Percentiles rank a stretch among this genome's conserved stretches.
Conservation (phyloP, 2,113 vertebrate species). For the Neoarius graeffei region DNA sequence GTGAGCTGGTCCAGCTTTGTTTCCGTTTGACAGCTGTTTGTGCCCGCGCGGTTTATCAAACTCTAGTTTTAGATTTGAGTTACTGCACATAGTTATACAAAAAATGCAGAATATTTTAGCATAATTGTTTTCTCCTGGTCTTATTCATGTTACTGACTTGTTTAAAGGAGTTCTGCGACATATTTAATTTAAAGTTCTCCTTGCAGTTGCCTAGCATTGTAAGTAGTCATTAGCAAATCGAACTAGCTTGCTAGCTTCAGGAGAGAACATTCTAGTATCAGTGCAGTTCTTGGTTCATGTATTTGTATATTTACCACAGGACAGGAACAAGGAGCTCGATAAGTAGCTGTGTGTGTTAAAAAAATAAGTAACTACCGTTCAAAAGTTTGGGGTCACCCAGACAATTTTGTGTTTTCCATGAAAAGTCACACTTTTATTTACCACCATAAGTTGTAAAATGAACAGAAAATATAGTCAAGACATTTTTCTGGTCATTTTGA, state of each 20-base stretch:
- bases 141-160: neutral
- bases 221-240: slow-evolving; percentile 8
- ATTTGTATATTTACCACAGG: neutral
- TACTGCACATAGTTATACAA: neutral
- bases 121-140: neutral
- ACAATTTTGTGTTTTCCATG: too few species aligned
- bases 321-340: neutral
- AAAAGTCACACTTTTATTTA: too few species aligned
- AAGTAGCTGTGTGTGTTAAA: neutral
- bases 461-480: too few species aligned
- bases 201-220: neutral
- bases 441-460: too few species aligned
- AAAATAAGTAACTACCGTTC: too few species aligned
- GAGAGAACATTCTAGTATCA: neutral
- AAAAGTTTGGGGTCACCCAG: too few species aligned
- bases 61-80: neutral
- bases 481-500: too few species aligned
- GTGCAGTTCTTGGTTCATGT: too few species aligned
- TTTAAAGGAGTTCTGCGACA: neutral
- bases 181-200: neutral
- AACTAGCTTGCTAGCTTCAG: slow-evolving; percentile 3
- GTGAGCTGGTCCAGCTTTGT: slow-evolving; percentile 20
- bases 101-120: neutral
- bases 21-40: slow-evolving; percentile 43
- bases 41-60: slow-evolving; percentile 3